Base-by-base conservation (phyloP, 2,888 invertebrate species). In the Hemicrepidius hirtus region DNA sequence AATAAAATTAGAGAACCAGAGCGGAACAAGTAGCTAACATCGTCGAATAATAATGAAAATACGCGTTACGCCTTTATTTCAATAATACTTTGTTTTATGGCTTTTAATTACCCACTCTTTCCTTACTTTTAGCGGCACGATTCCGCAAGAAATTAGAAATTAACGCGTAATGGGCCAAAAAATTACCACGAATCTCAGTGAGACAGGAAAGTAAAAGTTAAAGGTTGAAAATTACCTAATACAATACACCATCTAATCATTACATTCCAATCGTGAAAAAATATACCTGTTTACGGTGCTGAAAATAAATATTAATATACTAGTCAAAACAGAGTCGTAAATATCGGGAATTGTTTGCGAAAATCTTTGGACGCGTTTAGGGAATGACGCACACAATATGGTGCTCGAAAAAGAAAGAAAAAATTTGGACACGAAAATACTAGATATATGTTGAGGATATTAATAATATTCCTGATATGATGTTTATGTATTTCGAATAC, bases 1-100 rank as follows among this genome's bases (percentile, higher is more conserved):
- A 76, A 75, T 77, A 75, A 78, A 77, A 78, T 78, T 77, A 76
- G 70, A 72, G 75, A 71, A 70, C 68, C 71, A 76, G 50, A 73
- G 75, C 77, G 75, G 74, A 75, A 75, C 71, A 77, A 77, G 73
- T 74, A 68, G 71, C 70, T 74, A 68, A 60, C 60, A 60, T 60
- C 60, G 60, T 41, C 60, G 60, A 60, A 50, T 68, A 76, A 68
- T 72, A 71, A 73, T 63, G 60, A 57, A 64, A 64, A 64, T 50
- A 49, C 60, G 44, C 60, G 44, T 60, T 60, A 60, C 41, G 44
- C 28, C 60, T 44, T 60, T 21, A 44, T 60, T 60, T 60, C 60
- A 24, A 60, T 60, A 60, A 60, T 60, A 60, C 28, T 41, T n/a
- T 60, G 41, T 44, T 60, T 60, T 60, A 60, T 41, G 60, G 44